phyloP scores from a whole-genome alignment of 2,113 vertebrate genomes.

The Poeciliopsis occidentalis region DNA sequence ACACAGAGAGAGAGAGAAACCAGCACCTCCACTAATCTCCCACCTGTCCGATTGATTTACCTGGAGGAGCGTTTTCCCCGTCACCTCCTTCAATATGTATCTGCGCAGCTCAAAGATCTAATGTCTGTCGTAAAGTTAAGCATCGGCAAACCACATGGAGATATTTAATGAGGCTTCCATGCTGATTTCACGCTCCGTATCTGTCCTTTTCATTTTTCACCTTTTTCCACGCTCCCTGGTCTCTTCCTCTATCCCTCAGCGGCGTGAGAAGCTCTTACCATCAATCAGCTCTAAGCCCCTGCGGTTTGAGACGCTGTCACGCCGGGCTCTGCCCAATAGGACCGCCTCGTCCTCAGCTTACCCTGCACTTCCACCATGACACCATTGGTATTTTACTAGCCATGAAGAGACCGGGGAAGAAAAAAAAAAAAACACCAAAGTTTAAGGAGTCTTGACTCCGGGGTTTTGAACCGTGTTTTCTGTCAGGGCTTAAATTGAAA shows the following conservation, averaged over 20 bases:
- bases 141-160: conserved; percentile 40
- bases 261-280: conserved; percentile 47
- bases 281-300: conserved; percentile 60
- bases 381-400: conserved; percentile 58
- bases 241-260: conserved; percentile 22
- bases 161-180: conserved; percentile 62
- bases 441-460: conserved; percentile 52
- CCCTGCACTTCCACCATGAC: conserved; percentile 56
- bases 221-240: conserved; percentile 8
- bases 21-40: conserved; percentile 47
- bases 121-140: conserved; percentile 65
- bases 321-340: conserved; percentile 65
- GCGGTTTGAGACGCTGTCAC: conserved; percentile 58
- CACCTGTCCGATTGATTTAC: conserved; percentile 61
- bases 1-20: conserved; percentile 13
- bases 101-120: conserved; percentile 39
- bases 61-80: conserved; percentile 20
- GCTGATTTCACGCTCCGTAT: conserved; percentile 50
- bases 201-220: conserved; percentile 11
- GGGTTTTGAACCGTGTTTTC: conserved; percentile 42
- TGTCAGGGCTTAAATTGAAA: conserved; percentile 17
- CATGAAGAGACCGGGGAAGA: conserved; percentile 44
- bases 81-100: conserved; percentile 26
- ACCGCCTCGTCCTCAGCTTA: conserved; percentile 59
- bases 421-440: conserved; percentile 54